Conservation (phyloP, 37 sponge, comb jelly and placozoan species). For the Beroe ovata region DNA sequence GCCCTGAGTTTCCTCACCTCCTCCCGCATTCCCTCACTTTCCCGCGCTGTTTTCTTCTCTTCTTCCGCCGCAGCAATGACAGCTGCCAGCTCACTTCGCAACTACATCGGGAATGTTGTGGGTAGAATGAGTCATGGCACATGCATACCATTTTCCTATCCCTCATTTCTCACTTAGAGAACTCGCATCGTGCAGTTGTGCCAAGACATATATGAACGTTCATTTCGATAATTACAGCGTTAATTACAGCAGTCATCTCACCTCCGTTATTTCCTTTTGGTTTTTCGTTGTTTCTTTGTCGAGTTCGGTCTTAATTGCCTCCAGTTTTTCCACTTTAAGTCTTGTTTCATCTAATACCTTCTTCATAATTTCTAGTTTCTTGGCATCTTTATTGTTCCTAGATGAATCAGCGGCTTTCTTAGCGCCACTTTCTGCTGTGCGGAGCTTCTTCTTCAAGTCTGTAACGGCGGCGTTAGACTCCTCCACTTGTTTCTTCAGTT, state of each 20-base stretch:
- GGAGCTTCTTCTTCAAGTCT: conserved; percentile 54
- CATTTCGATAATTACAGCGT: too few species aligned
- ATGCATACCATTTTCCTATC: too few species aligned
- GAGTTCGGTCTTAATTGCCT: conserved; percentile 33
- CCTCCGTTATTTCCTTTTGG: conserved; percentile 15
- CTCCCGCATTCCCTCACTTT: conserved; percentile 57
- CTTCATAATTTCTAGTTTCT: conserved; percentile 48
- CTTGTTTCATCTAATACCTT: conserved; percentile 45
- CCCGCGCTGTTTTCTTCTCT: conserved; percentile 16
- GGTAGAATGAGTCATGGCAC: not conserved
- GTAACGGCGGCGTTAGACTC: not conserved
- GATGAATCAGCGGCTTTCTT: conserved; percentile 46
- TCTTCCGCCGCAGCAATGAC: conserved; percentile 26
- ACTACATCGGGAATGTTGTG: too few species aligned
- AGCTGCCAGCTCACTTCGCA: not conserved
- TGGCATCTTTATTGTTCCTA: conserved; percentile 53
- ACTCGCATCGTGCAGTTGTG: too few species aligned
- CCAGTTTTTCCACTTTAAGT: not conserved
- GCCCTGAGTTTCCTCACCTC: conserved; percentile 18
- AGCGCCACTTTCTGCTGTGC: conserved; percentile 6
- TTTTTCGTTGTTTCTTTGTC: not conserved
- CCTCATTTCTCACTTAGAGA: too few species aligned
- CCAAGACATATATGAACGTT: too few species aligned
- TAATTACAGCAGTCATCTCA: too few species aligned
- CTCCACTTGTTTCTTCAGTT: conserved; percentile 38